phyloP scores from a whole-genome alignment of 2,113 vertebrate species.

The Myanophis thanlyinensis region DNA sequence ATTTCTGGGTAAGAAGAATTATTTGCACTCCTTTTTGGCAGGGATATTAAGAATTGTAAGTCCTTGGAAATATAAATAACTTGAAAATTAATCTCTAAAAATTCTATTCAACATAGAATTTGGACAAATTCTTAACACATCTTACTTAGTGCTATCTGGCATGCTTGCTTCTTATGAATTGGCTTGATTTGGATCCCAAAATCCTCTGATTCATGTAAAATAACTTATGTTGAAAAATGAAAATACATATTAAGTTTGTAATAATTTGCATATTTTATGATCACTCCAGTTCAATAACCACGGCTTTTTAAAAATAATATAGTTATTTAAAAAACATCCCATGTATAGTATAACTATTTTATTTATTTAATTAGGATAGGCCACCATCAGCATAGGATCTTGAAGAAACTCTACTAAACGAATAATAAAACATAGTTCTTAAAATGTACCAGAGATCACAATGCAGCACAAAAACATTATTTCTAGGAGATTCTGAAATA shows the following conservation, averaged over 20 bases:
- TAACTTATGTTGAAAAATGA: background rate
- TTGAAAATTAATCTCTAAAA: background rate
- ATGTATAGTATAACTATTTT: background rate
- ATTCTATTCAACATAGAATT: background rate
- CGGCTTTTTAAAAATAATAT: background rate
- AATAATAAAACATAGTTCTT: background rate
- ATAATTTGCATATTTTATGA: background rate
- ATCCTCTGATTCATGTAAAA: background rate
- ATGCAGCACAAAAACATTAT: background rate
- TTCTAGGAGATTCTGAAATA: background rate
- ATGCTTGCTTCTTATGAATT: background rate
- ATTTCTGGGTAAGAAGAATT: conserved; percentile 57
- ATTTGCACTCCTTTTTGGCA: background rate
- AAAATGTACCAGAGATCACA: background rate
- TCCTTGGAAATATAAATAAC: background rate
- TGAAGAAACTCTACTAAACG: background rate
- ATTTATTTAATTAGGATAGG: background rate
- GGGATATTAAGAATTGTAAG: background rate
- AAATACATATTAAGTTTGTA: background rate
- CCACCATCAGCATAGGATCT: background rate
- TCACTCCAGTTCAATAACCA: background rate
- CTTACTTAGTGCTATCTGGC: background rate
- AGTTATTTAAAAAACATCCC: too few species aligned
- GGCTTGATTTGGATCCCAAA: background rate
- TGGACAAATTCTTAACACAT: background rate